Percentiles rank a stretch among this genome's conserved stretches.
These are phyloP conservation scores for Leucopternis melanops DNA, from an alignment of 2,113 vertebrate genomes.

Conservation along the genomic window DNA sequence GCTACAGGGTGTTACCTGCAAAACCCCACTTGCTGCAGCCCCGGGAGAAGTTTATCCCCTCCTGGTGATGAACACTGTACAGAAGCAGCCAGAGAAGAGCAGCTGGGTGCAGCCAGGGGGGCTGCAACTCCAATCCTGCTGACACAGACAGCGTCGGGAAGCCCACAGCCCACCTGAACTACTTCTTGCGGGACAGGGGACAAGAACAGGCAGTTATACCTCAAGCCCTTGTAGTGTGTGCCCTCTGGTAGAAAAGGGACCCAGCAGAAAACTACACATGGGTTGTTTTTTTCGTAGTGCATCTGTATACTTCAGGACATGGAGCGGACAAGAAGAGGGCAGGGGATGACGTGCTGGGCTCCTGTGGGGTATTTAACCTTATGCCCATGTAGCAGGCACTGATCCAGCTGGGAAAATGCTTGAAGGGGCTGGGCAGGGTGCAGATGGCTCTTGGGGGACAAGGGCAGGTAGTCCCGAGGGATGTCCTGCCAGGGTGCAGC, in stretches of 20 bases:
- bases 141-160: not conserved
- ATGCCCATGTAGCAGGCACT: accelerated
- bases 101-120: not conserved
- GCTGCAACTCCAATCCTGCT: not conserved
- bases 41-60: not conserved
- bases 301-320: accelerated
- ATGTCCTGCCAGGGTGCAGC: accelerated
- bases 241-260: not conserved
- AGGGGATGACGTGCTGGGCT: not conserved
- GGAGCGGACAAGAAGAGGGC: not conserved
- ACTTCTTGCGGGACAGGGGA: not conserved
- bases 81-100: not conserved
- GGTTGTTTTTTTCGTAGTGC: not conserved
- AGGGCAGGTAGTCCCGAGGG: not conserved
- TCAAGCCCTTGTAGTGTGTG: accelerated
- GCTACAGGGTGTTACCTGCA: not conserved
- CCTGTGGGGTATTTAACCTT: not conserved
- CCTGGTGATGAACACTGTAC: not conserved
- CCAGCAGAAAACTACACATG: not conserved
- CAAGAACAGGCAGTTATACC: not conserved
- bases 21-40: not conserved
- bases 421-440: not conserved
- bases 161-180: not conserved
- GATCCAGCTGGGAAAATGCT: not conserved
- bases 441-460: not conserved